phyloP scores from a whole-genome alignment of 2,113 vertebrate genomes.

The Strix uralensis region DNA sequence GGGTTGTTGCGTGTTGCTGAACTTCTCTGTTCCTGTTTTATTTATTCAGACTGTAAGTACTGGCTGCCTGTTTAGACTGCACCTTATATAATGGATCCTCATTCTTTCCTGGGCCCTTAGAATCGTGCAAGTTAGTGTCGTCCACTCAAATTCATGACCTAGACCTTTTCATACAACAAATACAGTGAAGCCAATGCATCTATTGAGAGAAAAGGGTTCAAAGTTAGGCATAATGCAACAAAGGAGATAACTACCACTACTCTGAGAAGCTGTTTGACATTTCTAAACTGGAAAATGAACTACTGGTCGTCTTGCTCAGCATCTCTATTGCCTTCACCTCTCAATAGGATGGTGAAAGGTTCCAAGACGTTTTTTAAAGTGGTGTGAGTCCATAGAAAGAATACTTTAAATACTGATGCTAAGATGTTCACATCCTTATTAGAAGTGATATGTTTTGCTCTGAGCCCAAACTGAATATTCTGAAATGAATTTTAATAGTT shows the following conservation, averaged over 20 bases:
- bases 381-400: neutral
- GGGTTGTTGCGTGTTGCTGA: neutral
- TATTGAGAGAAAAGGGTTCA: neutral
- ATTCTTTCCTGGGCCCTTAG: neutral
- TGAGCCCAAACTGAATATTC: neutral
- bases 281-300: neutral
- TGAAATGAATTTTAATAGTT: neutral
- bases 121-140: neutral
- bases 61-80: neutral
- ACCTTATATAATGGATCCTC: neutral
- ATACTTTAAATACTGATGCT: neutral
- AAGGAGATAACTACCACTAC: neutral
- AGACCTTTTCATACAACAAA: neutral
- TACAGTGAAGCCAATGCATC: neutral
- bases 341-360: neutral
- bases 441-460: neutral
- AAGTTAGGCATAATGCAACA: neutral
- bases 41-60: neutral
- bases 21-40: neutral
- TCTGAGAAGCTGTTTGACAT: neutral
- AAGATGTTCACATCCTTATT: neutral
- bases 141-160: neutral
- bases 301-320: neutral
- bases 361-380: neutral
- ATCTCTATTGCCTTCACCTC: neutral